A percentile compares a stretch with the other conserved stretches of the same genome.
Evolutionary conservation across 92 coral and sea anemone genomes (phyloP).

Genomic region (Bergia sp.): DNA sequence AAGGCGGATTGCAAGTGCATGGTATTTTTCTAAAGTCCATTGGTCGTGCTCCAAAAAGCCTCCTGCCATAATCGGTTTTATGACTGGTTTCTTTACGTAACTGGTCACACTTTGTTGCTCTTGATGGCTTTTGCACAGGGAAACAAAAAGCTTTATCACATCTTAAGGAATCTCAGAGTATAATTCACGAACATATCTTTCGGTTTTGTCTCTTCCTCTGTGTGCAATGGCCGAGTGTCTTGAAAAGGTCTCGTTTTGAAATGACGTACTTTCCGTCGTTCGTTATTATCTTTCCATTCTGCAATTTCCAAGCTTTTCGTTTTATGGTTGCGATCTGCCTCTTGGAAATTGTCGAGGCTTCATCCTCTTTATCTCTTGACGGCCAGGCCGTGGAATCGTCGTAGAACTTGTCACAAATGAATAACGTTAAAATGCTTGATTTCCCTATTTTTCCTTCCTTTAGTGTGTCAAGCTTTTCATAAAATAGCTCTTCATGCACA

Average conservation of each 20-base stretch:
- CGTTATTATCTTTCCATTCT: constrained; percentile 44
- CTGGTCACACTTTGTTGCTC: constrained; percentile 50
- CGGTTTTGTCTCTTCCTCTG: constrained; percentile 51
- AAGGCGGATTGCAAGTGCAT: constrained; percentile 14
- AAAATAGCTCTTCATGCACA: constrained; percentile 33
- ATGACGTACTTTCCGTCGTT: constrained; percentile 42
- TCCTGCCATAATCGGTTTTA: constrained; percentile 39
- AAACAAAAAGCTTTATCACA: constrained; percentile 45
- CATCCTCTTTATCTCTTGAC: constrained; percentile 2
- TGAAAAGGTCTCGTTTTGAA: constrained; percentile 38
- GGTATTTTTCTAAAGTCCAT: constrained; percentile 40
- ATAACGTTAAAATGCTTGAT: constrained; percentile 38
- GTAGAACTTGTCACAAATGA: constrained; percentile 33
- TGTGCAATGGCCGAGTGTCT: constrained; percentile 53
- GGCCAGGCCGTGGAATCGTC: constrained; percentile 29
- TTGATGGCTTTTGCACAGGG: constrained; percentile 40
- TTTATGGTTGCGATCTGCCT: constrained; percentile 32
- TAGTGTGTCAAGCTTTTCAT: constrained; percentile 42
- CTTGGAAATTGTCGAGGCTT: constrained; percentile 8
- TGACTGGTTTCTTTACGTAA: constrained; percentile 41
- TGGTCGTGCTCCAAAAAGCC: constrained; percentile 48
- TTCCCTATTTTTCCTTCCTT: constrained; percentile 24
- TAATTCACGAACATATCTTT: constrained; percentile 18
- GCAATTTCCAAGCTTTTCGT: constrained; percentile 38
- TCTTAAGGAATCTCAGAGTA: constrained; percentile 53